Evolutionary conservation across 2,113 vertebrate genomes (phyloP), one percentile per base, ranked within the genome.

Genomic region (Columba janthina): DNA sequence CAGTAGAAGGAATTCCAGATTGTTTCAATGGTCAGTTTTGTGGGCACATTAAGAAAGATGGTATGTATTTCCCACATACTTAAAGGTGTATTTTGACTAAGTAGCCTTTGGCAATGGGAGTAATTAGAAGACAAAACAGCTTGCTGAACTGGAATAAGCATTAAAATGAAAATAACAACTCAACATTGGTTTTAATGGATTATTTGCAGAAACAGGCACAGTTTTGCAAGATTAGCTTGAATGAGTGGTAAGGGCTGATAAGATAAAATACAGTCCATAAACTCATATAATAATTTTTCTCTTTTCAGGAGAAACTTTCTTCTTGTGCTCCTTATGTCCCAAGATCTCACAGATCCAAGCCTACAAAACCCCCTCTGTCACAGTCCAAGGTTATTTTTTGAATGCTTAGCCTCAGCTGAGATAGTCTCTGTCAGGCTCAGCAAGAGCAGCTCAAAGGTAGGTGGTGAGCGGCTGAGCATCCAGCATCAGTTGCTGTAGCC

Each of bases 61-160:
- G 1, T 90, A 26, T 31, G 7, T 31, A 31, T 95, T 95, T 95
- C 44, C 80, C 84, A 4, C 26, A 74, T 40, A 84, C 50, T 57
- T 72, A 32, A 54, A 67, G 51, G 70, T 46, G 14, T 85, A 66
- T 96, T 97, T 98, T 89, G 88, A 94, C 54, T 72, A 79, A 20
- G 65, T 67, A 81, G 76, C 66, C 69, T 81, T 91, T 89, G 90
- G 65, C 73, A 85, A 96, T 83, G 84, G 42, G 72, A 95, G 58
- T 19, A 32, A 81, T 48, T 56, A 54, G 86, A 14, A 62, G 75
- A 77, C 36, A 92, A 77, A 96, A 62, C n/a, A 77, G 32, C 24
- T 50, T 54, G 57, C 50, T 84, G 48, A 84, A 70, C 31, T 9
- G 14, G 28, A 83, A 57, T 26, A 83, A 58, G 73, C 3, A 36